Evolutionary conservation across 2,113 vertebrate genomes (phyloP), one percentile per base, ranked within the genome.

Genomic region (Bambusicola thoracicus): DNA sequence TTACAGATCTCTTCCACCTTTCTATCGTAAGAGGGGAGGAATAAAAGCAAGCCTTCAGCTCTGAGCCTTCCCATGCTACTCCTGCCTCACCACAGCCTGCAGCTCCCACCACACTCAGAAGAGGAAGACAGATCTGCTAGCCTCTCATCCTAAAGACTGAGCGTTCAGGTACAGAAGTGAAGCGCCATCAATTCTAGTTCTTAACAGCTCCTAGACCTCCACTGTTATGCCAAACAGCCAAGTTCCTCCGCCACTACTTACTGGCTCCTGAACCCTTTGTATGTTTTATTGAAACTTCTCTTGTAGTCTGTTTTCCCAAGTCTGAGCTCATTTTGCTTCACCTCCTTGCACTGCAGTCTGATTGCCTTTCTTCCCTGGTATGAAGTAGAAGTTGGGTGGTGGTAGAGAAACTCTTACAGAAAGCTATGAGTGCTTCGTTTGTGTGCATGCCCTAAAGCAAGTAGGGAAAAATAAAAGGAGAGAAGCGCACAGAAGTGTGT

Each of bases 331-430:
- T 4, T 61, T 13, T 17, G 36, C 29, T 48, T 40, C 58, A 40
- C 6, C 12, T 10, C 34, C 34, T 63, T 30, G 7, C 1, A 1
- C 10, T 73, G 32, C 13, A 44, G 29, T n/a, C 40, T 0, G 0
- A 79, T 2, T 18, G 34, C 46, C 58, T 65, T 73, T 43, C 22
- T n/a, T 29, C 22, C n/a, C 20, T 32, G 43, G 16, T 1, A 2
- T 13, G 43, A 79, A 48, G 58, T 14, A 68, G 51, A 68, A 86
- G 11, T 17, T 30, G 13, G 32, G 12, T 55, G 34, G 20, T 40
- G 25, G 17, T 58, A 91, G 25, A 85, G 63, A 76, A 92, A 61
- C 48, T 30, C 44, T 61, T 87, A 69, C n/a, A 73, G 90, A 58
- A 82, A 89, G 44, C 63, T 75, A 44, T 34, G 46, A 89, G 56